phyloP scores from a whole-genome alignment of 2,888 invertebrate genomes.

The Zhengitettix transpicula region DNA sequence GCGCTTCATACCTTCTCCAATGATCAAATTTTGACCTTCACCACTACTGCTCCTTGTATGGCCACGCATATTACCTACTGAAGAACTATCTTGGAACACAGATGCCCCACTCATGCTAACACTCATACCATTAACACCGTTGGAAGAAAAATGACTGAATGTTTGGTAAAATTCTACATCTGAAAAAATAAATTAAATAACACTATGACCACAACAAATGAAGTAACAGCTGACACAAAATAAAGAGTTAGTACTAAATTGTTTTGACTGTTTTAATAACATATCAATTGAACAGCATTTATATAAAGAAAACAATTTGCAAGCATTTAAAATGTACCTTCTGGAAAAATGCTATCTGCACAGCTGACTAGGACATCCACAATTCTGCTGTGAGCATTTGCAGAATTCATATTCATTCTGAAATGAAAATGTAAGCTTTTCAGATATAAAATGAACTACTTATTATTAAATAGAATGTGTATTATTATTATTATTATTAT shows the following conservation, averaged over 20 bases:
- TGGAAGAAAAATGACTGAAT: slow-evolving; percentile 26
- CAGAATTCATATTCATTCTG: slow-evolving; percentile 62
- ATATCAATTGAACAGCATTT: too few relatives aligned
- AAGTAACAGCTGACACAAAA: too few relatives aligned
- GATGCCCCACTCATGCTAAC: slow-evolving; percentile 4
- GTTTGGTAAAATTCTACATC: slow-evolving; percentile 57
- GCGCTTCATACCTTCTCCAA: slow-evolving; percentile 29
- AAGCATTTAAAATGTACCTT: slow-evolving; percentile 20
- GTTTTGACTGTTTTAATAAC: too few relatives aligned
- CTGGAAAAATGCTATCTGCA: slow-evolving; percentile 69
- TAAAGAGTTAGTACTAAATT: background rate
- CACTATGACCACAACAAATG: background rate
- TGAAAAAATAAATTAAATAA: slow-evolving; percentile 11
- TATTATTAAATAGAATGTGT: background rate
- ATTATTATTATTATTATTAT: too few relatives aligned
- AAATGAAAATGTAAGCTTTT: slow-evolving; percentile 12
- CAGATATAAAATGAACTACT: background rate
- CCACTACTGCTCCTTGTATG: slow-evolving; percentile 42
- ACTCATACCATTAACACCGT: slow-evolving; percentile 11
- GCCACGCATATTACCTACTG: slow-evolving; percentile 22
- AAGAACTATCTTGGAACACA: background rate
- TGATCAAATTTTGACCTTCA: slow-evolving; percentile 35
- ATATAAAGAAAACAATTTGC: too few relatives aligned
- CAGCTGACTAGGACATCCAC: slow-evolving; percentile 69
- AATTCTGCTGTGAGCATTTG: slow-evolving; percentile 65